Evolutionary conservation across 2,797 vertebrate species (phyloP).

Genomic region (Varecia variegata): DNA sequence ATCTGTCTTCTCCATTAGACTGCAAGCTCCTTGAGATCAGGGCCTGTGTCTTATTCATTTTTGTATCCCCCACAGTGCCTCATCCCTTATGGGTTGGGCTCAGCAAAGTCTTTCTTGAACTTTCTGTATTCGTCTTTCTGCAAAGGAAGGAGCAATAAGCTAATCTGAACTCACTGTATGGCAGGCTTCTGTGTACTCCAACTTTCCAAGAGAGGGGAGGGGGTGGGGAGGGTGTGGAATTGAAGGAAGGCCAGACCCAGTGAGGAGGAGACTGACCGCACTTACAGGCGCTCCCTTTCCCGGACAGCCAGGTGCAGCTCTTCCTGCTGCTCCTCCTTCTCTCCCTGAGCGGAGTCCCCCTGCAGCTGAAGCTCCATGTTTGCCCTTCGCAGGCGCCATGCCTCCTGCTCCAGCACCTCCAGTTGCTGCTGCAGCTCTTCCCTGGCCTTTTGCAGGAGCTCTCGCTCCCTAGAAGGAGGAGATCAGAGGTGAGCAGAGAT

Average conservation of each 20-base stretch:
- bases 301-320: slow-evolving; percentile 80
- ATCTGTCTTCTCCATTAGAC: background rate
- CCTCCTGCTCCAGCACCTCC: slow-evolving; percentile 82
- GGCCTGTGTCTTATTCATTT: background rate
- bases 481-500: background rate
- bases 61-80: background rate
- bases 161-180: background rate
- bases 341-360: slow-evolving; percentile 80
- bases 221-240: background rate
- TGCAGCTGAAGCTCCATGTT: slow-evolving; percentile 82
- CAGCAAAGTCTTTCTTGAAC: background rate
- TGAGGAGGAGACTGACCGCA: background rate
- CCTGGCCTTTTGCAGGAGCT: slow-evolving; percentile 82
- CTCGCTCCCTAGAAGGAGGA: slow-evolving; percentile 79
- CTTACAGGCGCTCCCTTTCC: slow-evolving; percentile 84
- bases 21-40: background rate
- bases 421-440: slow-evolving; percentile 85
- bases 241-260: background rate
- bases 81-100: background rate
- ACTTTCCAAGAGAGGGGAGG: background rate
- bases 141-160: background rate
- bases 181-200: background rate
- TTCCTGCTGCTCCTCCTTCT: slow-evolving; percentile 83
- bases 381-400: slow-evolving; percentile 78
- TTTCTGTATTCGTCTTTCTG: background rate